Evolutionary conservation across 2,888 invertebrate genomes (phyloP).

Genomic region (Eupeodes latifasciatus): DNA sequence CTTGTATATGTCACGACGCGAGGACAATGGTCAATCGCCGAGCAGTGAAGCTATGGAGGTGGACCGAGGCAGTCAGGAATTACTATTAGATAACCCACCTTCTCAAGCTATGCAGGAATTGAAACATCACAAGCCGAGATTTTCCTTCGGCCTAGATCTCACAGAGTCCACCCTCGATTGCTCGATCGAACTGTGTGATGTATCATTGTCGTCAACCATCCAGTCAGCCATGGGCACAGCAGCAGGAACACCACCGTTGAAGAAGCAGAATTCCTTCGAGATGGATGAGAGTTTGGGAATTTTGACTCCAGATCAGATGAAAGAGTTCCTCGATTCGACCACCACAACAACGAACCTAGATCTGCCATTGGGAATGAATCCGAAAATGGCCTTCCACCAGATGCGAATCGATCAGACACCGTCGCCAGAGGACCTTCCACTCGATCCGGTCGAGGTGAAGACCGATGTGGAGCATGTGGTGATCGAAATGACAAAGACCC

Average conservation of each 20-base stretch:
- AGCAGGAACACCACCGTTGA: constrained; percentile 78
- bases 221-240: constrained; percentile 73
- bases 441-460: constrained; percentile 89
- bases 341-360: constrained; percentile 87
- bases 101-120: constrained; percentile 79
- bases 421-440: constrained; percentile 92
- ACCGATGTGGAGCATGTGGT: constrained; percentile 86
- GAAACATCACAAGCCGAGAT: constrained; percentile 79
- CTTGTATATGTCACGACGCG: constrained; percentile 80
- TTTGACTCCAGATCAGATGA: constrained; percentile 95
- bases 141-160: constrained; percentile 83
- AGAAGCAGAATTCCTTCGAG: constrained; percentile 92
- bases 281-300: constrained; percentile 93
- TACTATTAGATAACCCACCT: constrained; percentile 61
- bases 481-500: constrained; percentile 81
- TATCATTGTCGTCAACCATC: constrained; percentile 81
- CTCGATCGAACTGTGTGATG: constrained; percentile 83
- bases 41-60: constrained; percentile 80
- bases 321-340: constrained; percentile 88
- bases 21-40: constrained; percentile 79
- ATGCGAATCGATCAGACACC: constrained; percentile 91
- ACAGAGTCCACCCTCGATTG: constrained; percentile 83
- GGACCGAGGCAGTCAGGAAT: constrained; percentile 74
- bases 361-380: constrained; percentile 84
- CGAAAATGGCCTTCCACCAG: constrained; percentile 82